Evolutionary conservation across 2,888 invertebrate species (phyloP), one percentile per base, ranked within the genome.

Genomic region (Crioceris asparagi): DNA sequence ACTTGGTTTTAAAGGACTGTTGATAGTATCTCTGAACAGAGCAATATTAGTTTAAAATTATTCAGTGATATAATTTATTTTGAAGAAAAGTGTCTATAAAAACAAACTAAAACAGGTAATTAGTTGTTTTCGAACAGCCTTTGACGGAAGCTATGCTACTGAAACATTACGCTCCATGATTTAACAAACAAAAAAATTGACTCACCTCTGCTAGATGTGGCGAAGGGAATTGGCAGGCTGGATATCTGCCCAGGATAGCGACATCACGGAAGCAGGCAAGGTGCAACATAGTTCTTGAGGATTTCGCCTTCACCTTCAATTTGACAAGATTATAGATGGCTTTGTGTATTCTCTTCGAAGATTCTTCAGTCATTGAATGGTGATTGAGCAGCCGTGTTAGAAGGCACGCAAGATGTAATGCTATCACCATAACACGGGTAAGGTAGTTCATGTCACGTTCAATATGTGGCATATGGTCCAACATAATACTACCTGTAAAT

Each of bases 371-470:
- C 3, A 46, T 54, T 10, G 57, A 53, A 39, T 57, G 55, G 41
- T 60, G 55, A 11, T 75, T 75, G 34, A 79, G 61, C 43, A 79
- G 60, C 31, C 77, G 70, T 7, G 84, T 80, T 59, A 87, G 68
- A 34, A 90, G 64, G 51, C 83, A 84, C 4, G 83, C 83, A 41
- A 90, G 68, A 59, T 92, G 90, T 50, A 93, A 68, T 2, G 87
- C 81, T 53, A 91, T 87, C 32, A 90, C 80, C 47, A 92, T 69
- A 34, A 90, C 83, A 48, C 90, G 74, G 56, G 88, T 87, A 41
- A 91, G 70, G 44, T 86, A 80, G 1, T 79, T 77, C 47, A 75
- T 70, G 59, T 91, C 90, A 19, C 79, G 68, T 54, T 83, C 80
- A 46, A 71, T 72, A 57, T 70, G 72, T 32, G 76, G 66, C 51